Base-by-base conservation (phyloP, 2,797 vertebrate species). In the Platalea minor region DNA sequence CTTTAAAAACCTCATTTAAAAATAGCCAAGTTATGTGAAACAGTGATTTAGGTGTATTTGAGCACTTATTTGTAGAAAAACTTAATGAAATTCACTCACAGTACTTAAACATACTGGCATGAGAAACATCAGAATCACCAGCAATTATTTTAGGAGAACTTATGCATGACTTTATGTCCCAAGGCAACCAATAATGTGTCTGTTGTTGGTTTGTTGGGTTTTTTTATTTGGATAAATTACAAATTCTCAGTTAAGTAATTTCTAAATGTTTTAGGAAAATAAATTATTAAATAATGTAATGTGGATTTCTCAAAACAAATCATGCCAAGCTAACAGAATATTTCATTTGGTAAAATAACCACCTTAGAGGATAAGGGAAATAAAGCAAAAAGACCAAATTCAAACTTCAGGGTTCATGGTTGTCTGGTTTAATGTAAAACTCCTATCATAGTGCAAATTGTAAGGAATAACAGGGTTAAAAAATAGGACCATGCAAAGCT, bases 91-190 rank as follows among this genome's bases (percentile, higher is more conserved):
- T 72, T n/a, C 16, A 57, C 24, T 57, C 24, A 70, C 2, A 72
- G 31, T 21, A 70, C 19, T 67, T 60, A 54, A 76, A 77, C 0
- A 0, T 28, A 54, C n/a, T 35, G 33, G 31, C 24, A 82, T 0
- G 0, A 87, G 18, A 33, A 81, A 81, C 45, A 79, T 8, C n/a
- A 91, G 51, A 79, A 77, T 41, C 14, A 46, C 9, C 0, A 1
- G 13, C 1, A 3, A 75, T 31, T 81, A 60, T n/a, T 81, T 70
- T 28, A 75, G 31, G 56, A 86, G 37, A 54, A 54, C 5, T 68
- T 81, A 65, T 0, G 2, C 53, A 33, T 24, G 17, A 87, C 13
- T 65, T 31, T 45, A 86, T 39, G n/a, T 65, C 35, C 23, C 25
- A 68, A 86, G 26, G 41, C 26, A 91, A 43, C 1, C n/a, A 78